Conservation (phyloP, 2,113 vertebrate genomes). For the Indicator maculatus region DNA sequence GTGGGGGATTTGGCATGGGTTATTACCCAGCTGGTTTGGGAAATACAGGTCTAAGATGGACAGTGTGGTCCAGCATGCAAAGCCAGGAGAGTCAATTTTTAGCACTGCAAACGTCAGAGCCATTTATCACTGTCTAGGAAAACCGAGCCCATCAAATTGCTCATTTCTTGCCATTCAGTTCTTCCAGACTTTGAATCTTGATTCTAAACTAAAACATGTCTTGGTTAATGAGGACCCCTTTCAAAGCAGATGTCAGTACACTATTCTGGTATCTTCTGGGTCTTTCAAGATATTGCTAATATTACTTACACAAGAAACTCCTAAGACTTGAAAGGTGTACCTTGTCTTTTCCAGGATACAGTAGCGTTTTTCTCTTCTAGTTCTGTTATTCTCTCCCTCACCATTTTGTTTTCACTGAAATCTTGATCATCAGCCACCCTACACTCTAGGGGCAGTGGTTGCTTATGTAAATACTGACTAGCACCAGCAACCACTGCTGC, state of each 20-base stretch:
- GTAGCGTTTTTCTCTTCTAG: not conserved
- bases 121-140: not conserved
- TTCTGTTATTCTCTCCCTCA: not conserved
- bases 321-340: not conserved
- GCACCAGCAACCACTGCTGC: not conserved
- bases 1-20: not conserved
- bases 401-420: not conserved
- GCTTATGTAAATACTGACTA: rapidly evolving
- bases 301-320: not conserved
- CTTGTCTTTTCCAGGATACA: not conserved
- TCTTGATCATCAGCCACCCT: not conserved
- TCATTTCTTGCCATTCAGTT: not conserved
- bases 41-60: not conserved
- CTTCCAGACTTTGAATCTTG: not conserved
- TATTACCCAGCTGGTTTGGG: not conserved
- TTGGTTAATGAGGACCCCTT: not conserved
- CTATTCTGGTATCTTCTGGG: not conserved
- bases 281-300: not conserved
- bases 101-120: not conserved
- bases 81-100: not conserved
- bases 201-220: not conserved
- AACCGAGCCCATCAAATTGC: not conserved
- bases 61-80: not conserved
- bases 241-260: not conserved
- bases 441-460: not conserved